Evolutionary conservation across 1,140 invertebrate genomes (phyloP).

Genomic region (Pteromalus puparum): DNA sequence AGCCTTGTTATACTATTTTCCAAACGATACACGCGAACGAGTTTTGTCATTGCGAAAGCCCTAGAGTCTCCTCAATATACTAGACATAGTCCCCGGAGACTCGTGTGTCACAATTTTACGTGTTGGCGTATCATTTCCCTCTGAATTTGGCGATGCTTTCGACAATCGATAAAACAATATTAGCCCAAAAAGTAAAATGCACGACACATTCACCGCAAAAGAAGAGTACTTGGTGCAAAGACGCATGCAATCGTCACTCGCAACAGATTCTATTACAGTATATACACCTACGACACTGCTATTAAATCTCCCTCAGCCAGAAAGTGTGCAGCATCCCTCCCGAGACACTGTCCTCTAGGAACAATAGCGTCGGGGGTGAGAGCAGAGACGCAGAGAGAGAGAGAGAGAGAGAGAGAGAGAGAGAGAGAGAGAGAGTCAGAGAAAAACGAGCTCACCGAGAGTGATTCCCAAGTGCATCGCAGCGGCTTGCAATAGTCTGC

Average conservation of each 20-base stretch:
- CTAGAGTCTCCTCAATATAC: neutral
- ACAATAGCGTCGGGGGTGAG: too few species aligned
- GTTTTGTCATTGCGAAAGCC: neutral
- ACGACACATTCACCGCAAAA: neutral
- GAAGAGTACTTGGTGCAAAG: too few species aligned
- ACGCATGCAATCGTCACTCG: too few species aligned
- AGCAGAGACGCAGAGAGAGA: too few species aligned
- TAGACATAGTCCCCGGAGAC: neutral
- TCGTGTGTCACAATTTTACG: neutral
- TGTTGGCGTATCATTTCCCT: neutral
- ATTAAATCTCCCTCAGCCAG: neutral
- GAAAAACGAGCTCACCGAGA: neutral
- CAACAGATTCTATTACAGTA: too few species aligned
- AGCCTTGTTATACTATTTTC: too few species aligned
- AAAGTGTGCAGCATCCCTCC: too few species aligned
- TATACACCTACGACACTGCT: neutral
- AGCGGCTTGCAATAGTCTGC: neutral
- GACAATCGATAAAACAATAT: neutral
- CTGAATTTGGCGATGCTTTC: neutral
- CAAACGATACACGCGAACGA: neutral
- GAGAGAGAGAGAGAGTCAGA: neutral
- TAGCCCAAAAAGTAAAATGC: neutral
- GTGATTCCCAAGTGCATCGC: too few species aligned
- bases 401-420: too few species aligned
- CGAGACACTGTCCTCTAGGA: too few species aligned